Conservation (phyloP, 2,113 vertebrate species). For the Etia nguti region DNA sequence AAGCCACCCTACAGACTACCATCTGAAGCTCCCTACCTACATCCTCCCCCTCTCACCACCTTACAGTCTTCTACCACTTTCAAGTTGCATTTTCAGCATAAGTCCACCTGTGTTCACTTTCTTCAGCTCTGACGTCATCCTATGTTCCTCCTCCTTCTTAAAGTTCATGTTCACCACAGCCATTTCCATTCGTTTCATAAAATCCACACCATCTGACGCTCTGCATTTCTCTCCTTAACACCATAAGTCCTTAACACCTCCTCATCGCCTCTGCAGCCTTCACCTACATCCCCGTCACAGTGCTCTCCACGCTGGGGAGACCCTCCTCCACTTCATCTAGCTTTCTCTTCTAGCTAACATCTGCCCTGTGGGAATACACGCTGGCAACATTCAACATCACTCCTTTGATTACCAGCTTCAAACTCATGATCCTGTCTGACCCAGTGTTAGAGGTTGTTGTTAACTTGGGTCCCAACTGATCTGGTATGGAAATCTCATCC, state of each 20-base stretch:
- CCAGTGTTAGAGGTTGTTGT: no score
- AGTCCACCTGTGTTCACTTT: neutral
- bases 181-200: neutral
- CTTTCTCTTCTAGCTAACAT: neutral
- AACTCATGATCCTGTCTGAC: neutral
- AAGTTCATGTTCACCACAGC: neutral
- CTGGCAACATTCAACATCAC: neutral
- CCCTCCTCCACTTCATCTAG: neutral
- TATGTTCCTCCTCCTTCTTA: neutral
- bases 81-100: neutral
- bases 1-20: neutral
- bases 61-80: neutral
- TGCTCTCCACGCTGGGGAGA: neutral
- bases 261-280: neutral
- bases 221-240: neutral
- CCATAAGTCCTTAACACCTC: rapidly evolving
- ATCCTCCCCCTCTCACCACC: neutral
- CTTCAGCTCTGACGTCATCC: neutral
- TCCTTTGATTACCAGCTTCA: neutral
- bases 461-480: neutral
- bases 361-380: neutral
- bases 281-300: neutral
- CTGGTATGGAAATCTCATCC: neutral
- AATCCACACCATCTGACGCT: rapidly evolving
- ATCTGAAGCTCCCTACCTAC: neutral